Evolutionary conservation across 2,113 vertebrate species (phyloP).

Genomic region (Candoia aspera): DNA sequence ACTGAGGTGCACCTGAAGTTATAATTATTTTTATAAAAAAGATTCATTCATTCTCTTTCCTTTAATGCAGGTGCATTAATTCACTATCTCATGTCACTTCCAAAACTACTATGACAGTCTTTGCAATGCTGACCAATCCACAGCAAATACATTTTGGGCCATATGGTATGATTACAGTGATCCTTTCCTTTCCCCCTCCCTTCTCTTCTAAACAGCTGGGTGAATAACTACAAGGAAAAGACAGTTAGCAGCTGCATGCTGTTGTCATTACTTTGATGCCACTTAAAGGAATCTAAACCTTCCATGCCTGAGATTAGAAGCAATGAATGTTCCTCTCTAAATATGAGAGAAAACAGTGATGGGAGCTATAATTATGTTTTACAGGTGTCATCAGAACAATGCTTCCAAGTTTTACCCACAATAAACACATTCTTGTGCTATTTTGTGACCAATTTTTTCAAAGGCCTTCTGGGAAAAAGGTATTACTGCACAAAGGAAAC

Average conservation of each 20-base stretch:
- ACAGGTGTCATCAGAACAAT: conserved; percentile 65
- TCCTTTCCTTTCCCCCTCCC: conserved; percentile 82
- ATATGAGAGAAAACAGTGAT: conserved; percentile 50
- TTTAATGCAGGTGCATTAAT: background rate
- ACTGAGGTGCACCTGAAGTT: background rate
- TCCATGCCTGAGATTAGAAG: conserved; percentile 76
- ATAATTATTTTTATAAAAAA: background rate
- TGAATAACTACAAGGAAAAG: conserved; percentile 90
- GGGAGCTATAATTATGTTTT: conserved; percentile 65
- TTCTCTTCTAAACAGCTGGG: conserved; percentile 93
- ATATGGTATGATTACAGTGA: conserved; percentile 93
- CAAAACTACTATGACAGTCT: conserved; percentile 58
- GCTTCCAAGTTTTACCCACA: conserved; percentile 60
- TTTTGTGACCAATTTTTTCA: conserved; percentile 66
- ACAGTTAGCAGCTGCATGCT: conserved; percentile 88
- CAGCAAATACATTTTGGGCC: conserved; percentile 85
- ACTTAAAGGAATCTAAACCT: conserved; percentile 80
- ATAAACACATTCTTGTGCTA: conserved; percentile 57
- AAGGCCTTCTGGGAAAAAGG: conserved; percentile 63
- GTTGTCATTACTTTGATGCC: conserved; percentile 83
- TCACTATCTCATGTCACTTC: conserved; percentile 35
- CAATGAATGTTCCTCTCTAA: conserved; percentile 63
- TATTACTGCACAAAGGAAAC: conserved; percentile 61
- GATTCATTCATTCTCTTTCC: background rate
- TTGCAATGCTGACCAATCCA: conserved; percentile 73